A percentile compares a stretch with the other conserved stretches of the same genome.
phyloP scores from a whole-genome alignment of 64 coral and sea anemone genomes.

The Pocillopora damicornis region DNA sequence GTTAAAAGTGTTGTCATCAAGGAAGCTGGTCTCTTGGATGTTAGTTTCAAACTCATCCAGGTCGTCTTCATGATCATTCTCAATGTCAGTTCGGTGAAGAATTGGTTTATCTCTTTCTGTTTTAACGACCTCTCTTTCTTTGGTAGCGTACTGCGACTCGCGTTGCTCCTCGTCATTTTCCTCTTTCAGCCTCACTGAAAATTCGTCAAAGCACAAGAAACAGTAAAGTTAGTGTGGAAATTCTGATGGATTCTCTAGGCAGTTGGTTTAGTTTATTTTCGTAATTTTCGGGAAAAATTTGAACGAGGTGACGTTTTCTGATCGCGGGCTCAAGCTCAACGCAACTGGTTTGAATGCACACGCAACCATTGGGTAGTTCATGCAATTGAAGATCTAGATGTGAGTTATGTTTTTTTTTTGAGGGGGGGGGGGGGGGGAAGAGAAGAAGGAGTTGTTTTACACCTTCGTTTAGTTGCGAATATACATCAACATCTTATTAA shows the following conservation, averaged over 20 bases:
- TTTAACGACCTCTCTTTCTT: conserved; percentile 9
- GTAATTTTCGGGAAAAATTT: too few relatives aligned
- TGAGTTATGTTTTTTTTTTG: too few relatives aligned
- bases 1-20: neutral
- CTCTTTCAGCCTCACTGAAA: conserved; percentile 1
- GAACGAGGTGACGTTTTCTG: too few relatives aligned
- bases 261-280: too few relatives aligned
- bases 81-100: conserved; percentile 1
- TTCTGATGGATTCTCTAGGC: neutral
- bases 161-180: conserved; percentile 12
- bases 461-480: too few relatives aligned
- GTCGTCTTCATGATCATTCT: conserved; percentile 46
- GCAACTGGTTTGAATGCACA: too few relatives aligned
- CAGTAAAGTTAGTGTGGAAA: neutral
- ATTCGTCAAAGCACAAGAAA: neutral
- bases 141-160: neutral
- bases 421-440: too few relatives aligned
- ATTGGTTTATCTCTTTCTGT: conserved; percentile 26
- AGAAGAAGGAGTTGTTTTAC: too few relatives aligned
- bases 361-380: too few relatives aligned
- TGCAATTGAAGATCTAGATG: too few relatives aligned
- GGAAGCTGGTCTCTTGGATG: conserved; percentile 27
- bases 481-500: too few relatives aligned
- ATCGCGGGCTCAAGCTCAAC: too few relatives aligned
- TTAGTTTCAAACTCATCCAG: conserved; percentile 32